These are phyloP conservation scores for Drosophila eohydei DNA, from an alignment of 2,888 invertebrate species.

Conservation along the genomic window DNA sequence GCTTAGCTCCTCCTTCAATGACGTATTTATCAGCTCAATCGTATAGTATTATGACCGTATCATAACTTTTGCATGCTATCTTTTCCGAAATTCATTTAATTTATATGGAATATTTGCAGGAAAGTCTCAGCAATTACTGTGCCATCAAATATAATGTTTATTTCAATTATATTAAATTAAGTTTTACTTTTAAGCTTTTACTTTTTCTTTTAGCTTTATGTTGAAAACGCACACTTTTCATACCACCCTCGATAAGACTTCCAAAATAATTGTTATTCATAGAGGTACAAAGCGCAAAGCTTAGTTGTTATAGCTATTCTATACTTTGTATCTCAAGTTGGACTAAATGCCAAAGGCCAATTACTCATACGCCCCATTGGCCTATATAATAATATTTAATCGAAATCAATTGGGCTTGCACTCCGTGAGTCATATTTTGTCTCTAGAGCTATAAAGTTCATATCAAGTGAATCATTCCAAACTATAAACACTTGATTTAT, in stretches of 20 bases:
- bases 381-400: background rate
- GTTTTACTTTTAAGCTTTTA: background rate
- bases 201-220: background rate
- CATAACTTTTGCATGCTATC: no score
- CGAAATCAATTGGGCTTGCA: background rate
- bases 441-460: background rate
- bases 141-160: no score
- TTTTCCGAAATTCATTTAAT: no score
- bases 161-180: background rate
- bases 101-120: no score
- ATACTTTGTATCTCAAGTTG: background rate
- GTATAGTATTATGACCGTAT: no score
- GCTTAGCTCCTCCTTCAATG: no score
- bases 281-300: background rate
- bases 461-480: slow-evolving; percentile 13
- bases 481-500: slow-evolving; percentile 2
- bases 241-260: background rate
- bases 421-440: slow-evolving; percentile 7
- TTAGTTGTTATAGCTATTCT: background rate
- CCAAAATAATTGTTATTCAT: background rate
- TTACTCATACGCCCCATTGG: slow-evolving; percentile 9
- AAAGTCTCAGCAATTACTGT: no score
- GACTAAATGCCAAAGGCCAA: background rate
- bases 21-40: no score
- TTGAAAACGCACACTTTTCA: background rate